Conservation (phyloP, 2,113 vertebrate genomes). For the Loxodonta africana region DNA sequence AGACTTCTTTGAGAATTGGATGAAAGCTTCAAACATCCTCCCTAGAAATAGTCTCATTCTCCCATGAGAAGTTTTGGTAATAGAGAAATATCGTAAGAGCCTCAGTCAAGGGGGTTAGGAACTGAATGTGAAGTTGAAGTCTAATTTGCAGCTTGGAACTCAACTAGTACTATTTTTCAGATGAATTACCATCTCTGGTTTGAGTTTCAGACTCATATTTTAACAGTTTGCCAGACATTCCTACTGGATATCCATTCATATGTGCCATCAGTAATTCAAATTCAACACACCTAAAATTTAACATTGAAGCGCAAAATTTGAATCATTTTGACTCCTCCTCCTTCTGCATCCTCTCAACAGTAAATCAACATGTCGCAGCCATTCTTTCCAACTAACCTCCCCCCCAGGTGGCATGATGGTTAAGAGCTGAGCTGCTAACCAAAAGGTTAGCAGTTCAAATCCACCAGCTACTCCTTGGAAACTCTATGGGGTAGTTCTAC, state of each 20-base stretch:
- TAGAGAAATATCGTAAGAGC: not conserved
- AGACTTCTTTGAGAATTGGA: conserved; percentile 36
- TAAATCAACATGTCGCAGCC: not conserved
- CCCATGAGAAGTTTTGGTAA: not conserved
- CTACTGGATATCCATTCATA: not conserved
- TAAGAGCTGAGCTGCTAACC: too few relatives aligned
- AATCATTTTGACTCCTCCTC: not conserved
- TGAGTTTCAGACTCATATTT: not conserved
- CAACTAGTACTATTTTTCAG: not conserved
- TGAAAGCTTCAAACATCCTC: not conserved
- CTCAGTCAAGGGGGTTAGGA: not conserved
- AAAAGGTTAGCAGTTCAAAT: too few relatives aligned
- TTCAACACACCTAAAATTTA: not conserved
- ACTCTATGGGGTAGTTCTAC: too few relatives aligned
- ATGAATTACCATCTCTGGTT: not conserved
- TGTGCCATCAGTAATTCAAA: not conserved
- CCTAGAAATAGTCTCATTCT: not conserved
- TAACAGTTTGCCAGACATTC: not conserved
- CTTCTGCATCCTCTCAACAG: not conserved
- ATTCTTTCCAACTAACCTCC: not conserved
- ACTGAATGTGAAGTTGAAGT: not conserved
- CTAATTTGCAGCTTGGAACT: not conserved
- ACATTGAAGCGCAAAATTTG: not conserved
- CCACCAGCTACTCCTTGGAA: too few relatives aligned
- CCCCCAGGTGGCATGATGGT: too few relatives aligned